Conservation (phyloP, 2,888 invertebrate species). For the Cosmopolites sordidus region DNA sequence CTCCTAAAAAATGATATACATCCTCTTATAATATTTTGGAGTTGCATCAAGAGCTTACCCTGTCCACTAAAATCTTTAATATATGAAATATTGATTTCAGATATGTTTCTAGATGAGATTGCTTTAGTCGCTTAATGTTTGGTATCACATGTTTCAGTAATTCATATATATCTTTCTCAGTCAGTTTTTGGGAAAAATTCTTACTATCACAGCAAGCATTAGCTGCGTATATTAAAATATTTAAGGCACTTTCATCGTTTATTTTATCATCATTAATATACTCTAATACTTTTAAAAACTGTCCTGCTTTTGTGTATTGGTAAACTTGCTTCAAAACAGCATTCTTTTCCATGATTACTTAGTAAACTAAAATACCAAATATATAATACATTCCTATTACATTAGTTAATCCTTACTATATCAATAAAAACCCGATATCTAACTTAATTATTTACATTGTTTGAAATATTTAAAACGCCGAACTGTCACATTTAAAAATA, state of each 20-base stretch:
- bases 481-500: too few species aligned
- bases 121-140: slow-evolving; percentile 7
- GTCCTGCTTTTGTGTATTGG: slow-evolving; percentile 3
- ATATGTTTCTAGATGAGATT: slow-evolving; percentile 2
- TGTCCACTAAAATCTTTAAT: slow-evolving; percentile 8
- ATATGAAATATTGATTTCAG: slow-evolving; percentile 12
- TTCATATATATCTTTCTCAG: not conserved
- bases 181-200: not conserved
- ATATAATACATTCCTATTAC: too few species aligned
- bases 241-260: slow-evolving; percentile 1
- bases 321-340: slow-evolving; percentile 3
- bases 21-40: not conserved
- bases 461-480: too few species aligned
- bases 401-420: too few species aligned
- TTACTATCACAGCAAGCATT: slow-evolving; percentile 9
- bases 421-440: too few species aligned
- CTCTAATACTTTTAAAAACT: slow-evolving; percentile 7
- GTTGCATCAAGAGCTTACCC: slow-evolving; percentile 8
- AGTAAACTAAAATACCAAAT: too few species aligned
- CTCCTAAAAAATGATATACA: slow-evolving; percentile 9
- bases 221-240: slow-evolving; percentile 8
- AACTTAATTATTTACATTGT: too few species aligned
- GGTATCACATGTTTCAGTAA: slow-evolving; percentile 4
- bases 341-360: slow-evolving; percentile 5
- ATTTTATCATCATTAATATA: slow-evolving; percentile 7